Base-by-base conservation (phyloP, 1,140 invertebrate genomes). In the Magallana ariakensis region DNA sequence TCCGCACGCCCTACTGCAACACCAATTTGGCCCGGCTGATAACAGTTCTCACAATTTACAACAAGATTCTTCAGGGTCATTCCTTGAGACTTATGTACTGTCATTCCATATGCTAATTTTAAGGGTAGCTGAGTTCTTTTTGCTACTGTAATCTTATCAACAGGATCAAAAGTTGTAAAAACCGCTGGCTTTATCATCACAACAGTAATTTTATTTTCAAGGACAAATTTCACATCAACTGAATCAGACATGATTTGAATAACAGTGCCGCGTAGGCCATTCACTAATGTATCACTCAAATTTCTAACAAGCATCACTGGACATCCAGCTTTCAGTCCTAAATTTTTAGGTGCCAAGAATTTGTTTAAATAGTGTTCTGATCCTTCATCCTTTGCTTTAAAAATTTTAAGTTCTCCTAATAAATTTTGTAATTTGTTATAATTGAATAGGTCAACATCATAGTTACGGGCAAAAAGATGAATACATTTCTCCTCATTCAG, bases 41-140 rank as follows among this genome's bases (percentile, higher is more conserved):
- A 60, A 80, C 84, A 87, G 54, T 87, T 55, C 54, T 89, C n/a
- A 62, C 88, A 89, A 53, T 87, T 75, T 16, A 89, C 70, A 19
- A 83, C 58, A 13, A 87, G n/a, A 70, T 75, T 62, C n/a, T n/a
- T n/a, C n/a, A n/a, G n/a, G n/a, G n/a, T n/a, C n/a, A n/a, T n/a
- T n/a, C n/a, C n/a, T 75, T 87, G 88, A 26, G 85, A 16, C 22
- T 89, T 89, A 70, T 89, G 88, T 6, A 89, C 33, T n/a, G 88
- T 87, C 1, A 87, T 46, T 15, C 60, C 84, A 89, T 84, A 85
- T 1, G 83, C 88, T 46, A 86, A 13, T 46, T 85, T 75, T 15
- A 84, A 19, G 22, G 87, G 85, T 11, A 81, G 8, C 22, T 84
- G 81, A 22, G 9, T 22, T 15, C 80, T 56, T 84, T 86, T 85